Evolutionary conservation across 2,113 vertebrate genomes (phyloP).

Genomic region (Vidua macroura): DNA sequence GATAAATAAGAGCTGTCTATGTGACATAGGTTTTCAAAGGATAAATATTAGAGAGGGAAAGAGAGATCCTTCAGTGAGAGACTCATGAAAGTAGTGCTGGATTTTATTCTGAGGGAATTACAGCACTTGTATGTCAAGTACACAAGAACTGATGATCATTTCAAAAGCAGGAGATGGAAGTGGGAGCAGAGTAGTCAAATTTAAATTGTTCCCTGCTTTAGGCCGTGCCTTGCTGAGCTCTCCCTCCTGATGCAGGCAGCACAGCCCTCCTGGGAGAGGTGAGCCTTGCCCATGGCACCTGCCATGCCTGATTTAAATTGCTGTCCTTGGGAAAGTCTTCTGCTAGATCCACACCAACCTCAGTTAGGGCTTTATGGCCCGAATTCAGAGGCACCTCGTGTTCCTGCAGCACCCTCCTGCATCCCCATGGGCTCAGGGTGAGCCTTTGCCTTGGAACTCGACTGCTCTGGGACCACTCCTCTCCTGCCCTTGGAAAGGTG

Average conservation of each 20-base stretch:
- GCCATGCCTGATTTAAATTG: neutral
- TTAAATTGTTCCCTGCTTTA: conserved; percentile 18
- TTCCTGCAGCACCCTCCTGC: neutral
- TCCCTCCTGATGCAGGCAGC: neutral
- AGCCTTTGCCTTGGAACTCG: fast-evolving
- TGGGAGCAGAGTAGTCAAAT: conserved; percentile 24
- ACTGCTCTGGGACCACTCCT: neutral
- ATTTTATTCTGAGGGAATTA: conserved; percentile 57
- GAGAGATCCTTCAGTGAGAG: conserved; percentile 46
- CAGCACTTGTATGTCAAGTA: conserved; percentile 52
- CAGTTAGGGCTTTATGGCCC: neutral
- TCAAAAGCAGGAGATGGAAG: conserved; percentile 45
- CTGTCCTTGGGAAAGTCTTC: neutral
- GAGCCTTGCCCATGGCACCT: neutral
- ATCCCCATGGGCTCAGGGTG: fast-evolving
- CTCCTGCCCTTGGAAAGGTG: neutral
- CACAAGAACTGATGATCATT: conserved; percentile 56
- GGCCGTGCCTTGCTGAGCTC: neutral
- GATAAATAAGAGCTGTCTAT: conserved; percentile 66
- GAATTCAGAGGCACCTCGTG: neutral
- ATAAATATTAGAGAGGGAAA: conserved; percentile 63
- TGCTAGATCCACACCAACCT: neutral
- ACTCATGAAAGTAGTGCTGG: conserved; percentile 29
- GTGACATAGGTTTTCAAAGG: conserved; percentile 65
- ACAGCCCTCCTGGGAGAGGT: neutral